phyloP scores from a whole-genome alignment of 2,888 invertebrate genomes.

The Leptinotarsa tumamoca region DNA sequence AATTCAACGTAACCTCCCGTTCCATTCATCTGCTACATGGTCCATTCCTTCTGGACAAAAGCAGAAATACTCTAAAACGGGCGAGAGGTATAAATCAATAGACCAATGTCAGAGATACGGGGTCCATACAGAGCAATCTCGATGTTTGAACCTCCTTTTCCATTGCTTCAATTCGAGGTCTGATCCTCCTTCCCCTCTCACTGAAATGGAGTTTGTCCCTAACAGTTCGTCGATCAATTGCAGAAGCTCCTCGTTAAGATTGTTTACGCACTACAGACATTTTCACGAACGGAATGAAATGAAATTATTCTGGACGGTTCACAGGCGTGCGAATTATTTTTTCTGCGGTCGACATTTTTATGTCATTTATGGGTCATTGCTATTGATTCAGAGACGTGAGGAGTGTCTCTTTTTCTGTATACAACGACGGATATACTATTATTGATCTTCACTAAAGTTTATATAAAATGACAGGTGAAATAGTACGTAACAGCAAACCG shows the following conservation, averaged over 20 bases:
- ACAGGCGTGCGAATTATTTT: slow-evolving; percentile 9
- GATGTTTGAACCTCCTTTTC: slow-evolving; percentile 59
- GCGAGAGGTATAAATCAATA: slow-evolving; percentile 63
- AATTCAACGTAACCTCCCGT: slow-evolving; percentile 18
- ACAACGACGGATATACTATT: too few species aligned
- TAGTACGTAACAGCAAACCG: too few species aligned
- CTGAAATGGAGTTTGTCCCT: slow-evolving; percentile 62
- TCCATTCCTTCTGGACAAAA: slow-evolving; percentile 50
- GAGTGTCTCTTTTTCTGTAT: too few species aligned
- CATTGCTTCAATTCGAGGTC: slow-evolving; percentile 45
- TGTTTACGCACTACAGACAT: slow-evolving; percentile 60
- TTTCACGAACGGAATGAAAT: slow-evolving; percentile 52
- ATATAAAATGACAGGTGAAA: too few species aligned
- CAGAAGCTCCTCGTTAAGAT: slow-evolving; percentile 64
- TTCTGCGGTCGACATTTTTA: too few species aligned
- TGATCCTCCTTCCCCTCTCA: slow-evolving; percentile 38
- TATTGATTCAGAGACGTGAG: too few species aligned
- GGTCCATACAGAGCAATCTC: slow-evolving; percentile 57
- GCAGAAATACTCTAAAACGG: slow-evolving; percentile 55
- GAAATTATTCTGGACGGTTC: slow-evolving; percentile 38
- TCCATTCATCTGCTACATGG: slow-evolving; percentile 31
- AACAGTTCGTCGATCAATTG: slow-evolving; percentile 67
- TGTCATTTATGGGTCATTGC: too few species aligned
- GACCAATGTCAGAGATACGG: slow-evolving; percentile 59
- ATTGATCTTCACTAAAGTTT: too few species aligned